Conservation (phyloP, 2,113 vertebrate genomes). For the Maccullochella peelii region DNA sequence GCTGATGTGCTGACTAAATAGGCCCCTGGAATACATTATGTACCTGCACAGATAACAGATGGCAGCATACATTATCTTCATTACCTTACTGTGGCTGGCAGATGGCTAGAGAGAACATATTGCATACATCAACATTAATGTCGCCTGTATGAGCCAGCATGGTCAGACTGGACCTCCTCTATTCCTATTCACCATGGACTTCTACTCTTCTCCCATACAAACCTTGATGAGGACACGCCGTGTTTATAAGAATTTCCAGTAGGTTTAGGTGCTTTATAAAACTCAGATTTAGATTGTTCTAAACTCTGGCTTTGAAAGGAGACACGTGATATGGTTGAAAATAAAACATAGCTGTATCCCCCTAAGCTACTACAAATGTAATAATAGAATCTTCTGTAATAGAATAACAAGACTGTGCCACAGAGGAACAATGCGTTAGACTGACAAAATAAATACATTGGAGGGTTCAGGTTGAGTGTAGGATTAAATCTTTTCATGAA, state of each 20-base stretch:
- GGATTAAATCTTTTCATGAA: not conserved
- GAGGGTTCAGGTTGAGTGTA: not conserved
- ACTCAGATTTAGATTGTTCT: not conserved
- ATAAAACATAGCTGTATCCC: not conserved
- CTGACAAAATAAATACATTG: not conserved
- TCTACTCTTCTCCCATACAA: not conserved
- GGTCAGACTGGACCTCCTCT: constrained; percentile 1
- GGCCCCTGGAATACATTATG: constrained; percentile 50
- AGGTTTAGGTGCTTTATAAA: not conserved
- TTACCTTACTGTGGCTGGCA: constrained; percentile 48
- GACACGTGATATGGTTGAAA: not conserved
- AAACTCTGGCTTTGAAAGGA: not conserved
- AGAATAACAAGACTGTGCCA: not conserved
- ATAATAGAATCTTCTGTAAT: not conserved
- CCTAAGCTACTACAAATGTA: not conserved
- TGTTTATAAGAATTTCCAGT: not conserved
- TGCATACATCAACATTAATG: constrained; percentile 55
- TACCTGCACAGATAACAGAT: constrained; percentile 61
- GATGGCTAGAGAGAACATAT: constrained; percentile 39
- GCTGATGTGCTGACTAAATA: constrained; percentile 61
- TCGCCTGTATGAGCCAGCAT: constrained; percentile 28
- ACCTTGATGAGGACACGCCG: not conserved
- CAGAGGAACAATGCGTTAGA: not conserved
- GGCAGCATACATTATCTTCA: constrained; percentile 60
- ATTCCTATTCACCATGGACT: not conserved